Evolutionary conservation across 2,888 invertebrate species (phyloP).

Genomic region (Uropetala carovei): DNA sequence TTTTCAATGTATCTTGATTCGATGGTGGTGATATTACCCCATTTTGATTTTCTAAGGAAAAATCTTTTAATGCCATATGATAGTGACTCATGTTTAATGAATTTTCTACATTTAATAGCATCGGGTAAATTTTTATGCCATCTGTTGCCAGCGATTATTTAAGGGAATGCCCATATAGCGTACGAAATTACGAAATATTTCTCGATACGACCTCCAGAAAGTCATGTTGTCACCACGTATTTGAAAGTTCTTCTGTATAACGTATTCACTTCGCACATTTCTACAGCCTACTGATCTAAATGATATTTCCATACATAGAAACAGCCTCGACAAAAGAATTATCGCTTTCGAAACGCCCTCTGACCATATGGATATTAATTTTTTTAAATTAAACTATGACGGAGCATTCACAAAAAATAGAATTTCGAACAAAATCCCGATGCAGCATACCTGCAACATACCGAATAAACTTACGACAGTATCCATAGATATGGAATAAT

Average conservation of each 20-base stretch:
- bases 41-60: background rate
- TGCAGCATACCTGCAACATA: background rate
- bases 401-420: background rate
- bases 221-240: background rate
- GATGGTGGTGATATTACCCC: background rate
- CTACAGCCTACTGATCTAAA: slow-evolving; percentile 19
- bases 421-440: background rate
- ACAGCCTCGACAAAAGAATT: background rate
- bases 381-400: background rate
- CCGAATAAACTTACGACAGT: background rate
- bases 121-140: background rate
- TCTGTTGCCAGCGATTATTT: background rate
- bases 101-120: background rate
- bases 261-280: background rate
- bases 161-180: background rate
- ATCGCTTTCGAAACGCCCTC: no score
- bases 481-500: background rate
- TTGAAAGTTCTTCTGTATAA: slow-evolving; percentile 18
- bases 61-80: background rate
- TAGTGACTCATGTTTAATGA: no score
- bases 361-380: no score
- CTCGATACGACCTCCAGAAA: background rate
- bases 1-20: background rate
- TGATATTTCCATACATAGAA: slow-evolving; percentile 18
- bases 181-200: slow-evolving; percentile 17